Evolutionary conservation across 2,888 invertebrate genomes (phyloP).

Genomic region (Drosophila kuntzei): DNA sequence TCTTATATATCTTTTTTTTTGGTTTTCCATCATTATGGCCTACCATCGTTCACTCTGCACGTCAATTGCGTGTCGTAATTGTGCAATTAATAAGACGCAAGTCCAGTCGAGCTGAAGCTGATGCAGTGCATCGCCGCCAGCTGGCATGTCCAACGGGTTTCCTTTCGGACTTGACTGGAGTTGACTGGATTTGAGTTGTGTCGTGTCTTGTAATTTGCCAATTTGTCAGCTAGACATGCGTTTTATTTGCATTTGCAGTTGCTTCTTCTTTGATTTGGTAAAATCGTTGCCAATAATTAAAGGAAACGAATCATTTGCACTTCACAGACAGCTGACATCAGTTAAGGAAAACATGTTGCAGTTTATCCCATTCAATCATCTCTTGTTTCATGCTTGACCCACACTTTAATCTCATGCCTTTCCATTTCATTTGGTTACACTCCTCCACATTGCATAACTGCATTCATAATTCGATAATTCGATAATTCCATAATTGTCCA

Average conservation of each 20-base stretch:
- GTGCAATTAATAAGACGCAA: constrained; percentile 77
- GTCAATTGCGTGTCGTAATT: constrained; percentile 80
- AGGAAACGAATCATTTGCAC: constrained; percentile 74
- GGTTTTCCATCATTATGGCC: constrained; percentile 66
- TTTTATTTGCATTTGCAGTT: constrained; percentile 70
- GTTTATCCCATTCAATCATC: not conserved
- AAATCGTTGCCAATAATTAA: constrained; percentile 61
- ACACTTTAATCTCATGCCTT: constrained; percentile 18
- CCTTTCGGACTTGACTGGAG: constrained; percentile 30
- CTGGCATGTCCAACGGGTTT: constrained; percentile 67
- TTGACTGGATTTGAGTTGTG: constrained; percentile 1
- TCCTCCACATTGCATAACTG: constrained; percentile 56
- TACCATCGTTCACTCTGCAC: constrained; percentile 68
- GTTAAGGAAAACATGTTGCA: constrained; percentile 15
- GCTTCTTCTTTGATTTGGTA: constrained; percentile 48
- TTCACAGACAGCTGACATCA: constrained; percentile 40
- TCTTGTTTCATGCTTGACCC: not conserved
- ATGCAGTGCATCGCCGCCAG: constrained; percentile 45
- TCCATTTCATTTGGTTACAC: constrained; percentile 27
- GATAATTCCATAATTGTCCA: constrained; percentile 53
- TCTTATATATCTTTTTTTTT: constrained; percentile 8
- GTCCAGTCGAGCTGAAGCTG: constrained; percentile 28
- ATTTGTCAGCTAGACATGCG: constrained; percentile 80
- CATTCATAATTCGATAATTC: constrained; percentile 48
- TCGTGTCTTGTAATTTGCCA: constrained; percentile 64